Conservation (phyloP, 1,140 invertebrate species). For the Drosophila mojavensis region DNA sequence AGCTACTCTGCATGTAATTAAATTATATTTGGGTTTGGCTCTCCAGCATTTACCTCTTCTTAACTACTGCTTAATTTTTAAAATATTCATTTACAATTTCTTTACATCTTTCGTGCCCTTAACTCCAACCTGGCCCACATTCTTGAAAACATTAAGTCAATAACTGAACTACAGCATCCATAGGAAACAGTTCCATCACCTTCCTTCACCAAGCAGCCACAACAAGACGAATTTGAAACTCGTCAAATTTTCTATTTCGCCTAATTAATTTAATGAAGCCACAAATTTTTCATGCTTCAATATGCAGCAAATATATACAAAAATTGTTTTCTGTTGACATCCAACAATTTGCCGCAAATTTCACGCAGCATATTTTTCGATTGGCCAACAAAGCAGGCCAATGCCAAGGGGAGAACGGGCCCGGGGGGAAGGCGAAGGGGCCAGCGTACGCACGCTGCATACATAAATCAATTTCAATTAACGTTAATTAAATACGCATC, state of each 20-base stretch:
- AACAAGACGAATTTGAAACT: constrained; percentile 7
- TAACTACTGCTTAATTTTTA: too few relatives aligned
- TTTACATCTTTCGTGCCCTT: too few relatives aligned
- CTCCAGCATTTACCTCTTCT: too few relatives aligned
- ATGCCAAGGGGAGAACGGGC: too few relatives aligned
- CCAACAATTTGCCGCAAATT: constrained; percentile 55
- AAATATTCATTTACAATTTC: too few relatives aligned
- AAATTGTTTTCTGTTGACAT: constrained; percentile 18
- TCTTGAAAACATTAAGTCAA: too few relatives aligned
- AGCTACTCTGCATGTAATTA: too few relatives aligned
- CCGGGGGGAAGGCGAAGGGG: background rate
- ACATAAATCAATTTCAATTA: constrained; percentile 83
- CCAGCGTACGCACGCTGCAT: constrained; percentile 70
- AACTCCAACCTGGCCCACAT: too few relatives aligned
- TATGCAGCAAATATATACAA: constrained; percentile 54
- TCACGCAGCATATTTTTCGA: constrained; percentile 59
- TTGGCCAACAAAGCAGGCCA: background rate
- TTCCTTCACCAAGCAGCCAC: too few relatives aligned
- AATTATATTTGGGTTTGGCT: too few relatives aligned
- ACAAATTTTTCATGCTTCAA: constrained; percentile 60
- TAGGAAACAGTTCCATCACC: too few relatives aligned
- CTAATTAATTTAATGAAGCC: constrained; percentile 67
- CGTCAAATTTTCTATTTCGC: constrained; percentile 40
- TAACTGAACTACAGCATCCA: too few relatives aligned
- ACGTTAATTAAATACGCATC: constrained; percentile 82